Evolutionary conservation across 2,113 vertebrate genomes (phyloP), one percentile per base, ranked within the genome.

Genomic region (Alosa alosa): DNA sequence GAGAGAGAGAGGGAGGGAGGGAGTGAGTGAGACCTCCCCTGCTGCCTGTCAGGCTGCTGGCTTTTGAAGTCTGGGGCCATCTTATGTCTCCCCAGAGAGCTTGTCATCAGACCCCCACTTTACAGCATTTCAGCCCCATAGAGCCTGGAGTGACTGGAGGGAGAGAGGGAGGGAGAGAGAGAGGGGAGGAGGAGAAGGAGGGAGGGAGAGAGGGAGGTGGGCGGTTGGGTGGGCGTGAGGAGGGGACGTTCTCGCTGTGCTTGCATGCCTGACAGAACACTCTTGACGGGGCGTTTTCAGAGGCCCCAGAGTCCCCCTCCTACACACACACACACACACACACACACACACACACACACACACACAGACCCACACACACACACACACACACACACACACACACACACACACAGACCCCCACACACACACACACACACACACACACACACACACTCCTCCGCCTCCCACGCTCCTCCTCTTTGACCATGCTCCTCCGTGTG

Each of bases 61-160:
- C 93, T 95, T 95, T 96, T 96, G 95, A 97, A 96, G 95, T 96
- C 87, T 87, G 78, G 85, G 90, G 93, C 94, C 93, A 93, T 95
- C 94, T 94, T 93, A 91, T 94, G 93, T 93, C 92, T 92, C 92
- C 93, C 91, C 22, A 83, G 90, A 96, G 95, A 93, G 92, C 87
- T 92, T 93, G 95, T 97, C 94, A 95, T 95, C 93, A 93, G 93
- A 91, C 92, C 91, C 92, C 94, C 95, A 91, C 94, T 95, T 94
- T 84, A 86, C 91, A 88, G 93, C 93, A 75, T 91, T 93, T 88
- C 88, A 92, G 87, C 88, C 90, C 25, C 90, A 89, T 84, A 90
- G 90, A 91, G 89, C 91, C 88, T 87, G 82, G 90, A 92, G 90
- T 92, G 92, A 91, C 83, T 86, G 89, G 83, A 82, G 85, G 90